phyloP scores from a whole-genome alignment of 2,888 invertebrate species.

The Itoplectis maculator region DNA sequence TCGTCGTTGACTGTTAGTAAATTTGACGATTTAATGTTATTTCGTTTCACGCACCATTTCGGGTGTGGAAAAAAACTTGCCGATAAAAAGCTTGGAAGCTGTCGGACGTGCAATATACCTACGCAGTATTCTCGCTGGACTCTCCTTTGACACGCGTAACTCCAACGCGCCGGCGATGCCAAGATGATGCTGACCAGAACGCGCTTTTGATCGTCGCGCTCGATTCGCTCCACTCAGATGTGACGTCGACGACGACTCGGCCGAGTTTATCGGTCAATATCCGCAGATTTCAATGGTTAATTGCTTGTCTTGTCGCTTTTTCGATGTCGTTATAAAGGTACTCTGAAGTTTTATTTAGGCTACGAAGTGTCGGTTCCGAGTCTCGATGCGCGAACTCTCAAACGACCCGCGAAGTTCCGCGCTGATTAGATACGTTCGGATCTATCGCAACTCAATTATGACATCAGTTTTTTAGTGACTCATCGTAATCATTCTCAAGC shows the following conservation, averaged over 20 bases:
- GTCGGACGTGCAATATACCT: slow-evolving; percentile 34
- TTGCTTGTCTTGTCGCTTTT: slow-evolving; percentile 52
- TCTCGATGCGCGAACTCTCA: slow-evolving; percentile 40
- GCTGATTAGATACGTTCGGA: background rate
- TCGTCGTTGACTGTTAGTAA: background rate
- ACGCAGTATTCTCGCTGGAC: slow-evolving; percentile 36
- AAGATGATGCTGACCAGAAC: slow-evolving; percentile 19
- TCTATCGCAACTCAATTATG: background rate
- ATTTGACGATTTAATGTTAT: slow-evolving; percentile 37
- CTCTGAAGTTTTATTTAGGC: slow-evolving; percentile 64
- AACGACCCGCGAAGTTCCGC: slow-evolving; percentile 47
- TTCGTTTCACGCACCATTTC: slow-evolving; percentile 7
- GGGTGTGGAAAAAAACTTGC: slow-evolving; percentile 18
- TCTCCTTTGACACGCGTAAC: slow-evolving; percentile 30
- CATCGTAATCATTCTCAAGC: slow-evolving; percentile 3
- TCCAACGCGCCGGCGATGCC: slow-evolving; percentile 15
- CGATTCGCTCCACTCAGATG: background rate
- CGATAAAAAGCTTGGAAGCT: background rate
- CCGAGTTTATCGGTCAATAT: slow-evolving; percentile 30
- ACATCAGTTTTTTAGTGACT: background rate
- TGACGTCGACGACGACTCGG: background rate
- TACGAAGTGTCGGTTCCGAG: slow-evolving; percentile 56
- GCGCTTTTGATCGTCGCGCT: slow-evolving; percentile 26
- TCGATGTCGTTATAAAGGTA: slow-evolving; percentile 63
- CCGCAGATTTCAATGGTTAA: slow-evolving; percentile 62